These are phyloP conservation scores for Clusia tigrina DNA, from an alignment of 2,888 invertebrate genomes.

Conservation along the genomic window DNA sequence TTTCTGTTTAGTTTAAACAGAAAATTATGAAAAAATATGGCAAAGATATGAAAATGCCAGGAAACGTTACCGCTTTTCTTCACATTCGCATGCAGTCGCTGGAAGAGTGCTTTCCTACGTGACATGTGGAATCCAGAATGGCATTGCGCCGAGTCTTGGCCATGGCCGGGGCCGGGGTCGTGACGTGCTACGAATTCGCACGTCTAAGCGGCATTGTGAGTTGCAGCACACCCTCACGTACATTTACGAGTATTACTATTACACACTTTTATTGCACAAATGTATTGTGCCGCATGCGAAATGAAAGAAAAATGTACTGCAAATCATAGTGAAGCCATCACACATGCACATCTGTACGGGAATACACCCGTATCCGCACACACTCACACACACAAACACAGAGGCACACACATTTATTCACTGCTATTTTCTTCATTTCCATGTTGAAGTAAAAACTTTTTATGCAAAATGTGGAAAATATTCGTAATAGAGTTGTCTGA, in stretches of 20 bases:
- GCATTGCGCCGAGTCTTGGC: no score
- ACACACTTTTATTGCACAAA: constrained; percentile 49
- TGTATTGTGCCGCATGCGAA: constrained; percentile 55
- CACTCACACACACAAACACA: no score
- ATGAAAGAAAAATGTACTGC: constrained; percentile 26
- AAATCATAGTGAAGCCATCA: constrained; percentile 3
- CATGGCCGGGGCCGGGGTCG: no score
- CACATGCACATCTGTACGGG: no score
- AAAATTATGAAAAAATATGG: background rate
- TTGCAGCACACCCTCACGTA: background rate
- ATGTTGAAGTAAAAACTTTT: constrained; percentile 7
- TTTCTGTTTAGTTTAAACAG: background rate
- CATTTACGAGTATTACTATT: constrained; percentile 59
- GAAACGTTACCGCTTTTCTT: no score
- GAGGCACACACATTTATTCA: no score
- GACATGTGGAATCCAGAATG: constrained; percentile 5
- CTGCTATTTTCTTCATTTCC: constrained; percentile 8
- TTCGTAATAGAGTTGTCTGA: constrained; percentile 58
- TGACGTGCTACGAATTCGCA: constrained; percentile 45
- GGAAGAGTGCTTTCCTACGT: background rate
- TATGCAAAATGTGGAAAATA: constrained; percentile 54
- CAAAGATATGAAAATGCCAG: no score
- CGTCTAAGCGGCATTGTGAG: constrained; percentile 35
- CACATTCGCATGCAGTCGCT: background rate
- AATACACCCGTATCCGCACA: no score